Percentiles rank a stretch among this genome's conserved stretches.
These are phyloP conservation scores for Phylloscopus trochilus DNA, from an alignment of 2,113 vertebrate genomes.

Conservation along the genomic window DNA sequence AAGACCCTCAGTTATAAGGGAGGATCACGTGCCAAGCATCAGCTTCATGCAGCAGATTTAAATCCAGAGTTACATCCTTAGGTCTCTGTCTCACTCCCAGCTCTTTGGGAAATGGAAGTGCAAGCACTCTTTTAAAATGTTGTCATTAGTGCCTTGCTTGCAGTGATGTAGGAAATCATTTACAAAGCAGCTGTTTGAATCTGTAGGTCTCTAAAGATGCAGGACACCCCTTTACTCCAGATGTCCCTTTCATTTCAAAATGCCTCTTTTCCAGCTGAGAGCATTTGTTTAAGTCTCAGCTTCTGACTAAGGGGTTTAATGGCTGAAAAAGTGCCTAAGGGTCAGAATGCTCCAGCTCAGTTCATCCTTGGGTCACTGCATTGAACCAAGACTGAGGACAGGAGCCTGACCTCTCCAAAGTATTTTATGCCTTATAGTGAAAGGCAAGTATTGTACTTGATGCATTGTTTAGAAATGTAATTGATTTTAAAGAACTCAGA, in stretches of 20 bases:
- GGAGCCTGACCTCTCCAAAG: neutral
- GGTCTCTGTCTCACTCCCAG: neutral
- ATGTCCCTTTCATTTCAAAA: neutral
- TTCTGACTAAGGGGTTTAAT: neutral
- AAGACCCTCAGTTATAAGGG: neutral
- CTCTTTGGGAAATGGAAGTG: neutral
- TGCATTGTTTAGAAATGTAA: neutral
- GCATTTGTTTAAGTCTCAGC: neutral
- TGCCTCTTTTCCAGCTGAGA: neutral
- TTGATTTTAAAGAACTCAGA: neutral
- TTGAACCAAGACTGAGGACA: accelerated
- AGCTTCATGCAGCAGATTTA: neutral
- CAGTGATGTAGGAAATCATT: accelerated
- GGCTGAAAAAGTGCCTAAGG: neutral
- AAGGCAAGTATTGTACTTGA: neutral
- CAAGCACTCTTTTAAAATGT: neutral
- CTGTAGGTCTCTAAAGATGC: neutral
- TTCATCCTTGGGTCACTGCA: neutral
- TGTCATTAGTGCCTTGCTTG: neutral
- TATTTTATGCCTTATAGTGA: neutral
- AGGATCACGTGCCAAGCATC: neutral
- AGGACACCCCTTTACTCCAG: neutral
- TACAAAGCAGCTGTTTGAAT: neutral
- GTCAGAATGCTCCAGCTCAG: neutral
- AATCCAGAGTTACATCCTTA: neutral